These are phyloP conservation scores for Ptychadena robeensis DNA, from an alignment of 2,797 vertebrate genomes.

Conservation along the genomic window DNA sequence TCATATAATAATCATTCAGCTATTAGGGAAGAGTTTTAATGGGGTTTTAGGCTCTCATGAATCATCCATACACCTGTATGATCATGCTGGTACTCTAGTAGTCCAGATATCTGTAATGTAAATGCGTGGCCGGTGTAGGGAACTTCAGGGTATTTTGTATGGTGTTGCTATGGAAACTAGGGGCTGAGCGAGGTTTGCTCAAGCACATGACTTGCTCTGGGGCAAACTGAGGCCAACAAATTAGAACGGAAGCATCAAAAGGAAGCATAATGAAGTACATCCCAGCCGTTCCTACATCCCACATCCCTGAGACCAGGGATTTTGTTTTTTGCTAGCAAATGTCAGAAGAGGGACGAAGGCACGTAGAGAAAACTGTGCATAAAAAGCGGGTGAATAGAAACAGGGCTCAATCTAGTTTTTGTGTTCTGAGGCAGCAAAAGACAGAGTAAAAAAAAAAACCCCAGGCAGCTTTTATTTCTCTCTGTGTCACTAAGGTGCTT, in stretches of 20 bases:
- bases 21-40: not conserved
- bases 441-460: constrained; percentile 28
- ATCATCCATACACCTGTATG: constrained; percentile 8
- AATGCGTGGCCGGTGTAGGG: constrained; percentile 15
- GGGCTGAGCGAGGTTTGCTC: constrained; percentile 57
- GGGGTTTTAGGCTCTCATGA: not conserved
- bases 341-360: constrained; percentile 5
- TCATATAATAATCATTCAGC: not conserved
- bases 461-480: constrained; percentile 24
- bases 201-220: constrained; percentile 32
- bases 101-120: constrained; percentile 5
- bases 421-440: constrained; percentile 19
- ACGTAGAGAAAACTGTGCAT: not conserved
- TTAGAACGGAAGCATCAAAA: constrained; percentile 50
- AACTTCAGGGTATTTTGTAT: constrained; percentile 28
- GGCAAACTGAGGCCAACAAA: constrained; percentile 47
- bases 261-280: constrained; percentile 45
- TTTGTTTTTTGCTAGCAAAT: not conserved
- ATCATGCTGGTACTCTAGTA: not conserved
- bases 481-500: constrained; percentile 44
- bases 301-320: constrained; percentile 17
- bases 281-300: constrained; percentile 34
- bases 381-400: constrained; percentile 9
- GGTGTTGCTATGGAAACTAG: constrained; percentile 68
- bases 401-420: constrained; percentile 29